Conservation (phyloP, 2,888 invertebrate genomes). For the Cheiracanthium punctorium region DNA sequence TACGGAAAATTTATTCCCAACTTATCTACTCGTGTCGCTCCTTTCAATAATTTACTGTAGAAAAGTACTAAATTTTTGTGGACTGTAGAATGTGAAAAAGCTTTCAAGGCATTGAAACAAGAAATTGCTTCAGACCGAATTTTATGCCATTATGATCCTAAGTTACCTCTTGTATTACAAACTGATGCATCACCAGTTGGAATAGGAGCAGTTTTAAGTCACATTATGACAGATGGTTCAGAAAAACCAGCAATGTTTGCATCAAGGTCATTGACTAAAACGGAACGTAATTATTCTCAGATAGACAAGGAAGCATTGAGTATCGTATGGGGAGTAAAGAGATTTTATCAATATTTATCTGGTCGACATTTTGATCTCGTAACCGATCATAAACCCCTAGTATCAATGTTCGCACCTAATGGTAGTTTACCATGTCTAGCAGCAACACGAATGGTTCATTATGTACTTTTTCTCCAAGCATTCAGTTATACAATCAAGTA, state of each 20-base stretch:
- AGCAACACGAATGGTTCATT: slow-evolving; percentile 56
- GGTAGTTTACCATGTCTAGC: slow-evolving; percentile 51
- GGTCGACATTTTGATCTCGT: slow-evolving; percentile 32
- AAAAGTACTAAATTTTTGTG: slow-evolving; percentile 26
- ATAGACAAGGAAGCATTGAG: slow-evolving; percentile 75
- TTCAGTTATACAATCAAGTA: slow-evolving; percentile 52
- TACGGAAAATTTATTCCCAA: slow-evolving; percentile 49
- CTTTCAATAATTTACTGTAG: too few species aligned
- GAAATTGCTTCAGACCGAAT: slow-evolving; percentile 36
- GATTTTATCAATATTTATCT: slow-evolving; percentile 13
- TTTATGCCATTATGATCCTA: slow-evolving; percentile 73
- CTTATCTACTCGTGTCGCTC: slow-evolving; percentile 38
- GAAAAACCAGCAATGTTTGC: slow-evolving; percentile 76
- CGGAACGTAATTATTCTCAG: slow-evolving; percentile 75
- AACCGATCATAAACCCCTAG: slow-evolving; percentile 43
- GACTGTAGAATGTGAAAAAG: slow-evolving; percentile 33
- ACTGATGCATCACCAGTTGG: slow-evolving; percentile 75
- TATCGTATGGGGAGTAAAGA: slow-evolving; percentile 22
- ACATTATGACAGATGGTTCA: slow-evolving; percentile 74
- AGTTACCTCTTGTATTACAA: slow-evolving; percentile 73
- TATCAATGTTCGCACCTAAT: slow-evolving; percentile 46
- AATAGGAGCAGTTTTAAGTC: slow-evolving; percentile 75
- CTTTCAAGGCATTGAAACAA: slow-evolving; percentile 30
- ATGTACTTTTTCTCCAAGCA: slow-evolving; percentile 47
- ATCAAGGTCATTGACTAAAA: slow-evolving; percentile 74